These are phyloP conservation scores for Hemibagrus guttatus DNA, from an alignment of 2,797 vertebrate genomes.

Conservation along the genomic window DNA sequence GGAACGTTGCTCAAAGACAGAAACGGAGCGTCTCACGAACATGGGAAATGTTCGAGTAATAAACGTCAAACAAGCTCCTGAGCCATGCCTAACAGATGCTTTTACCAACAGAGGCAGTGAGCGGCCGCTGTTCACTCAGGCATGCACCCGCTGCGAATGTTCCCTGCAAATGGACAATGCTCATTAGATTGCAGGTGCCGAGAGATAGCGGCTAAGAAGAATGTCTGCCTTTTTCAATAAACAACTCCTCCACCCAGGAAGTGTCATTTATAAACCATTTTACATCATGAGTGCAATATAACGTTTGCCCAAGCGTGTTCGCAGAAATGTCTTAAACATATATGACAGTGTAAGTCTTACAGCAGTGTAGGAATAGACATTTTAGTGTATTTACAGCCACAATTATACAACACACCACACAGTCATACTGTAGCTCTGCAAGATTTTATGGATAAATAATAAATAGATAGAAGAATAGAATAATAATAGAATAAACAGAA, in stretches of 20 bases:
- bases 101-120: conserved; percentile 76
- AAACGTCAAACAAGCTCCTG: conserved; percentile 76
- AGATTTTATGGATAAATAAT: not conserved
- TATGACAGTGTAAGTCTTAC: conserved; percentile 39
- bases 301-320: conserved; percentile 65
- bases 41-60: conserved; percentile 77
- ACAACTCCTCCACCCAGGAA: conserved; percentile 69
- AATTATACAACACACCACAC: not conserved
- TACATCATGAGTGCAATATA: conserved; percentile 63
- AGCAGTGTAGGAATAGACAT: conserved; percentile 26
- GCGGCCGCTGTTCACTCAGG: conserved; percentile 69
- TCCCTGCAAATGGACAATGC: conserved; percentile 78
- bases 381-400: conserved; percentile 37
- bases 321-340: conserved; percentile 64
- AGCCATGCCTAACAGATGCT: conserved; percentile 80
- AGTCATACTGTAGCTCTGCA: not conserved
- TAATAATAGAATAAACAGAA: no score
- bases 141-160: conserved; percentile 69
- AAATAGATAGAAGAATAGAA: not conserved
- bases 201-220: conserved; percentile 72
- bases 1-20: conserved; percentile 71
- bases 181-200: conserved; percentile 81
- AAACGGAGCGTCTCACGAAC: conserved; percentile 64
- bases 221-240: conserved; percentile 76
- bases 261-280: conserved; percentile 69